Evolutionary conservation across 2,113 vertebrate species (phyloP), one percentile per base, ranked within the genome.

Genomic region (Taurulus bubalis): DNA sequence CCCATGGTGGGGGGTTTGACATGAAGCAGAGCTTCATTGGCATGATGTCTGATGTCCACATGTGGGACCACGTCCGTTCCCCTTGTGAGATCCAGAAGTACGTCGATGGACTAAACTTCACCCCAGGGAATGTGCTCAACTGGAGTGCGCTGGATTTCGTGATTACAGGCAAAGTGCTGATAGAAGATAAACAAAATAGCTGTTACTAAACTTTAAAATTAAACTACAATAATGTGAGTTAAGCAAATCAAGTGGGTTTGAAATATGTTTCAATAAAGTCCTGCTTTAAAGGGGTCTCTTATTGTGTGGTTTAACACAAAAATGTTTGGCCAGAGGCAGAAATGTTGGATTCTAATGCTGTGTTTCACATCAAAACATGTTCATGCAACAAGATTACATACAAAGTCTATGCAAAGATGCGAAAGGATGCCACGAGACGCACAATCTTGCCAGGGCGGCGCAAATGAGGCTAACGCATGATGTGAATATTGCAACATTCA

Each of bases 41-140:
- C 9, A 92, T 92, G 89, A 84, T 92, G 64, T n/a, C 80, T 8
- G 92, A 94, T 10, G 82, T 94, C 56, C 86, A 94, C 79, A 88
- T 94, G 91, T 94, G 93, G 92, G 62, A 94, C 82, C 82, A 91
- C 53, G 12, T 49, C 56, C 91, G 30, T 59, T 59, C 56, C 56
- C 6, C 56, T 26, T 59, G 56, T 30, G 56, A 59, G 56, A 59
- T 59, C 26, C 56, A 59, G 14, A 59, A 30, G 56, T 59, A 59
- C 56, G 11, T 70, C 40, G 68, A 80, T 8, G 60, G 85, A 0
- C 51, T 26, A 0, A 80, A 38, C 66, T 93, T 85, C 84, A 90
- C 77, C 6, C 92, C 93, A 40, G 93, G 93, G 2, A 92, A 92
- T 26, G 79, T 92, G 55, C 51, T 94, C 47, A 94, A 87, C 80